Conservation (phyloP, 30 jellyfish, hydroid and myxozoan genomes). For the Hydractinia symbiolongicarpus region DNA sequence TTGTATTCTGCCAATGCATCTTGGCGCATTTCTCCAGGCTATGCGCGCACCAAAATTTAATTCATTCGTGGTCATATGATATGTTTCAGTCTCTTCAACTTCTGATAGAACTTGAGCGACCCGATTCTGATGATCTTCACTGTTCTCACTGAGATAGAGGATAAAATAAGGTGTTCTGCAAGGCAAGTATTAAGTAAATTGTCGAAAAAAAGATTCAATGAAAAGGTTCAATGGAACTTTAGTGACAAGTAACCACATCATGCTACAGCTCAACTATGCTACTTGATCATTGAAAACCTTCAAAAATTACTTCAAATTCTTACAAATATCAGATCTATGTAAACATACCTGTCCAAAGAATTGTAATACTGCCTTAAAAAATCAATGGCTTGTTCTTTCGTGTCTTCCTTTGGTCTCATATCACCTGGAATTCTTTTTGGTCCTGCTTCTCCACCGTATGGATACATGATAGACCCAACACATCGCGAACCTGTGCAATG, state of each 20-base stretch:
- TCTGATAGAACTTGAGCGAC: slow-evolving; percentile 50
- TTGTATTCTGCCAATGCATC: slow-evolving; percentile 85
- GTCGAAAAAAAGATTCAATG: background rate
- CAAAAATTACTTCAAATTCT: no score
- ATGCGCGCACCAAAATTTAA: slow-evolving; percentile 65
- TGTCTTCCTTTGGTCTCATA: background rate
- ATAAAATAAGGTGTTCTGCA: background rate
- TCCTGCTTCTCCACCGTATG: background rate
- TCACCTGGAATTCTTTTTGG: background rate
- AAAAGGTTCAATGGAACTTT: no score
- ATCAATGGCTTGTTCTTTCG: slow-evolving; percentile 1
- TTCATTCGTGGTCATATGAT: slow-evolving; percentile 66
- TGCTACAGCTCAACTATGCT: no score
- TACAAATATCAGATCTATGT: no score
- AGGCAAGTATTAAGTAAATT: background rate
- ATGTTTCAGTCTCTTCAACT: slow-evolving; percentile 59
- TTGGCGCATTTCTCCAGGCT: slow-evolving; percentile 84
- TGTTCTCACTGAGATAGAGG: slow-evolving; percentile 34
- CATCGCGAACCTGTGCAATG: slow-evolving; percentile 18
- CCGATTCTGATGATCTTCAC: slow-evolving; percentile 45
- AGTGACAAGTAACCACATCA: no score
- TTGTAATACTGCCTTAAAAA: slow-evolving; percentile 5
- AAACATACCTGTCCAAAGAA: slow-evolving; percentile 11
- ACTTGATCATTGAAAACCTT: no score
- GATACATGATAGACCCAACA: slow-evolving; percentile 18